A percentile compares a stretch with the other conserved stretches of the same genome.
These are phyloP conservation scores for Dynastes maya DNA, from an alignment of 2,888 invertebrate genomes.

Conservation along the genomic window DNA sequence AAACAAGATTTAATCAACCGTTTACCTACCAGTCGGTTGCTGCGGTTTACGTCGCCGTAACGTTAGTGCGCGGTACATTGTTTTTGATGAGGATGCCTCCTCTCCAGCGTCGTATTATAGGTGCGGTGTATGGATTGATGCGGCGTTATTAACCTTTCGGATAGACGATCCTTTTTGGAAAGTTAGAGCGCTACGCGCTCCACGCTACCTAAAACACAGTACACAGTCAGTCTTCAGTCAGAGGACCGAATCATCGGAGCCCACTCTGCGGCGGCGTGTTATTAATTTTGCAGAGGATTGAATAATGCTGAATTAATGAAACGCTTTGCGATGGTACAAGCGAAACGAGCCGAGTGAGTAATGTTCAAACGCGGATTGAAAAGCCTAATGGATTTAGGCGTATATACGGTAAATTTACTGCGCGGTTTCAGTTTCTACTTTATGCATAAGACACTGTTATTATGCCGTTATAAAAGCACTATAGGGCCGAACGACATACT, in stretches of 20 bases:
- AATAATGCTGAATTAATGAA: slow-evolving; percentile 39
- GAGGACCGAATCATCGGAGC: background rate
- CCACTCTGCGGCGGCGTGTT: slow-evolving; percentile 13
- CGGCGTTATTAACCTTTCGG: slow-evolving; percentile 5
- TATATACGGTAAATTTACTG: slow-evolving; percentile 8
- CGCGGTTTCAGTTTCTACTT: background rate
- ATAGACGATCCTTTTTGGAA: slow-evolving; percentile 13
- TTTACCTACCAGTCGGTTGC: background rate
- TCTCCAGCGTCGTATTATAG: slow-evolving; percentile 1
- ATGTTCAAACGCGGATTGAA: slow-evolving; percentile 4
- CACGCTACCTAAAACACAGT: background rate
- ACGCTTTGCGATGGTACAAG: slow-evolving; percentile 4
- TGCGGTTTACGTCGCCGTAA: background rate
- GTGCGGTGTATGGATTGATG: background rate
- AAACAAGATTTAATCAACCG: slow-evolving; percentile 12
- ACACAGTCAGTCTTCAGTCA: too few species aligned
- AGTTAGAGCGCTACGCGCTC: background rate
- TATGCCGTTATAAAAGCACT: background rate
- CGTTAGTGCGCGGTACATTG: slow-evolving; percentile 2
- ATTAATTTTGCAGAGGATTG: slow-evolving; percentile 46
- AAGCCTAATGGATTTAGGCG: slow-evolving; percentile 11
- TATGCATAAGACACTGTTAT: background rate
- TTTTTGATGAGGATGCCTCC: slow-evolving; percentile 9
- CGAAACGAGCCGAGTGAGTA: slow-evolving; percentile 3
- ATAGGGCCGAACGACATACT: too few species aligned